Evolutionary conservation across 2,888 invertebrate species (phyloP).

Genomic region (Tipula confusa): DNA sequence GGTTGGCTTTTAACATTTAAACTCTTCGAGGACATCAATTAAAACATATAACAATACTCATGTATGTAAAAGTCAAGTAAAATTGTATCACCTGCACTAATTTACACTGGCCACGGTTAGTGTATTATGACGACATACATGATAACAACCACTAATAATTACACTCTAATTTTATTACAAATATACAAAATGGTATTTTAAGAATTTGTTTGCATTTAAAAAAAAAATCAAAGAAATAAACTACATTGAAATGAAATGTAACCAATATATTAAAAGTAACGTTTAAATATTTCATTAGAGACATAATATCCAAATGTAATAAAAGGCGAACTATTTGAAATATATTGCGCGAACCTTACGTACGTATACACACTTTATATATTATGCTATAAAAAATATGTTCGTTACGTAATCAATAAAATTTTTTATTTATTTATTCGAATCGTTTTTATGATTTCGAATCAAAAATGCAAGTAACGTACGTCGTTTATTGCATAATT

Average conservation of each 20-base stretch:
- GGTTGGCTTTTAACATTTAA: too few species aligned
- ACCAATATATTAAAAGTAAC: not conserved
- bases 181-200: slow-evolving; percentile 9
- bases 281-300: slow-evolving; percentile 3
- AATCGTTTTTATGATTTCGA: not conserved
- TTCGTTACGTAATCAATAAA: not conserved
- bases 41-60: too few species aligned
- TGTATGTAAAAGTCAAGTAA: not conserved
- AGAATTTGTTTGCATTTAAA: slow-evolving; percentile 20
- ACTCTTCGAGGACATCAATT: too few species aligned
- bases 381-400: not conserved
- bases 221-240: not conserved
- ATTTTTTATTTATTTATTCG: not conserved
- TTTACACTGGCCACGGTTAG: not conserved
- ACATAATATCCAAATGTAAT: not conserved
- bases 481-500: not conserved
- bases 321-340: not conserved
- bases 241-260: not conserved
- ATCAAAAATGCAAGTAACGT: not conserved
- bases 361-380: not conserved
- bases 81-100: not conserved
- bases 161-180: slow-evolving; percentile 1
- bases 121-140: not conserved
- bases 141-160: not conserved
- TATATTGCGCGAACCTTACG: not conserved